Conservation (phyloP, 2,113 vertebrate genomes). For the Brachypodius melanocephalos region DNA sequence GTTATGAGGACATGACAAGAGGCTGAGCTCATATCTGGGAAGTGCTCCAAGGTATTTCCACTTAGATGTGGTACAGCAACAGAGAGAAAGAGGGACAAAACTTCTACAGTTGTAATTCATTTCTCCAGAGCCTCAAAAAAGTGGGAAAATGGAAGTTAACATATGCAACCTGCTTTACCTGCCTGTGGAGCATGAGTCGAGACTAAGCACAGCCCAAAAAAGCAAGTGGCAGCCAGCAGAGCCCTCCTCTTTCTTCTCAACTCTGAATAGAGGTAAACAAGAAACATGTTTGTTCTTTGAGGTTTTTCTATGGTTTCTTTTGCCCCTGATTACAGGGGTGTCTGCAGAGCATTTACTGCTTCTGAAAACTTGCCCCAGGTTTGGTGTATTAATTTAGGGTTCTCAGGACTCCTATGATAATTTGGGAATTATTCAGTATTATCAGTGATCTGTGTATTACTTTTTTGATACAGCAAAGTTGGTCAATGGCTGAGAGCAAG, state of each 20-base stretch:
- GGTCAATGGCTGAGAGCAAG: background rate
- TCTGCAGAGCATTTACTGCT: background rate
- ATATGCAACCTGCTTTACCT: background rate
- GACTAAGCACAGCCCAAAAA: background rate
- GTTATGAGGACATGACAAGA: background rate
- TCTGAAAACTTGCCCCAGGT: background rate
- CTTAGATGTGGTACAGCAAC: background rate
- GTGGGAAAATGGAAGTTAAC: background rate
- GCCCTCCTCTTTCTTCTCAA: background rate
- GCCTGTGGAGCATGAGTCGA: background rate
- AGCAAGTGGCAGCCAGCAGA: background rate
- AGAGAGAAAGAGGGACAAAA: background rate
- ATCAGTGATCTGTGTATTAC: background rate
- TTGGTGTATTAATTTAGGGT: background rate
- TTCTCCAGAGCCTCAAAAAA: background rate
- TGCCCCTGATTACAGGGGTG: background rate
- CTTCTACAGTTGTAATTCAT: background rate
- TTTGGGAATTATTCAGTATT: background rate
- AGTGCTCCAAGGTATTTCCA: background rate
- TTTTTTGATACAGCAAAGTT: background rate
- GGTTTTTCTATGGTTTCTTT: background rate
- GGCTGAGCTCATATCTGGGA: background rate
- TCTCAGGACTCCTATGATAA: background rate
- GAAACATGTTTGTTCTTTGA: background rate
- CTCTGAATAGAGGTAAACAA: background rate